A percentile compares a stretch with the other conserved stretches of the same genome.
phyloP scores from a whole-genome alignment of 2,888 invertebrate genomes.

The Drosophila hamatofila region DNA sequence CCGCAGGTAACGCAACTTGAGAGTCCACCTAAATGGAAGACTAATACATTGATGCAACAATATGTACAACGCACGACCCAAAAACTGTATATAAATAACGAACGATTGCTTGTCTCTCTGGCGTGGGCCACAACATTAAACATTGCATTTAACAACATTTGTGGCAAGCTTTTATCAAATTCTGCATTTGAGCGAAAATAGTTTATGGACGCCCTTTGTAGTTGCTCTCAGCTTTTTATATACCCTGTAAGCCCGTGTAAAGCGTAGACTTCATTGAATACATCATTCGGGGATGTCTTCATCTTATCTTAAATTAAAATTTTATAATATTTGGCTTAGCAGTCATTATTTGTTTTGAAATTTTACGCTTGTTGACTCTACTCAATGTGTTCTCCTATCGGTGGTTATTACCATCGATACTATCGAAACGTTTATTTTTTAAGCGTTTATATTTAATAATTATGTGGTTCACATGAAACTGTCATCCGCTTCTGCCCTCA shows the following conservation, averaged over 20 bases:
- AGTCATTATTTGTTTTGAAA: too few relatives aligned
- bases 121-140: constrained; percentile 50
- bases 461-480: too few relatives aligned
- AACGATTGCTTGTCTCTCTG: constrained; percentile 27
- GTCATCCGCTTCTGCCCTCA: too few relatives aligned
- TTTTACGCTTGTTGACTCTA: too few relatives aligned
- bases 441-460: too few relatives aligned
- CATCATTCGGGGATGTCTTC: neutral
- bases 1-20: constrained; percentile 66
- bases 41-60: constrained; percentile 14
- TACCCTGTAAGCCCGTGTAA: constrained; percentile 1
- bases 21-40: constrained; percentile 29
- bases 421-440: too few relatives aligned
- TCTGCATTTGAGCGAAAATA: constrained; percentile 55
- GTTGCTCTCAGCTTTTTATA: constrained; percentile 15
- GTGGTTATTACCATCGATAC: too few relatives aligned
- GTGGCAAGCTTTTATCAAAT: constrained; percentile 54
- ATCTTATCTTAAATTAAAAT: neutral
- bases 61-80: constrained; percentile 8
- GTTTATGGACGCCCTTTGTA: constrained; percentile 57
- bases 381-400: too few relatives aligned
- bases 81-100: constrained; percentile 2
- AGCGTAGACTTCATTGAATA: neutral
- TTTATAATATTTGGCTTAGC: too few relatives aligned
- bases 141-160: constrained; percentile 67